phyloP scores from a whole-genome alignment of 2,113 vertebrate genomes.

The Pseudopodoces humilis region DNA sequence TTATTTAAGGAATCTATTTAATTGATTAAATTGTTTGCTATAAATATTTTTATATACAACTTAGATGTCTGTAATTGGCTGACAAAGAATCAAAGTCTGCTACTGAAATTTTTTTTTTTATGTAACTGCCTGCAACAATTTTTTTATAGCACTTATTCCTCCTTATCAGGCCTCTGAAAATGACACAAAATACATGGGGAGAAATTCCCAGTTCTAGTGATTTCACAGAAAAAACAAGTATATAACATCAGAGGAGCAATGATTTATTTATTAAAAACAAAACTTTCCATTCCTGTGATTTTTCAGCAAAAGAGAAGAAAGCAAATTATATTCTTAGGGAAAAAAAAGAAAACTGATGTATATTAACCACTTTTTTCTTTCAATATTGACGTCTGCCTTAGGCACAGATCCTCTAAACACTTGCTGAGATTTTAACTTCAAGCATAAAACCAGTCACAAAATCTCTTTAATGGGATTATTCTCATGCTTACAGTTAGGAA shows the following conservation, averaged over 20 bases:
- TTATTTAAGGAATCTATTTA: conserved; percentile 39
- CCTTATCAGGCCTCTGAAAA: neutral
- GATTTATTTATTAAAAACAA: conserved; percentile 33
- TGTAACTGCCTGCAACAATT: neutral
- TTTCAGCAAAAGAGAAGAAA: neutral
- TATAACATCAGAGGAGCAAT: neutral
- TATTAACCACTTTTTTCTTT: neutral
- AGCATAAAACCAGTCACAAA: conserved; percentile 3
- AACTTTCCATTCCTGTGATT: neutral
- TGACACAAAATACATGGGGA: neutral
- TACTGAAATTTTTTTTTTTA: neutral
- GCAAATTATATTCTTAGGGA: neutral
- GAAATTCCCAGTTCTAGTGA: neutral
- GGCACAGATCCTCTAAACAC: conserved; percentile 3
- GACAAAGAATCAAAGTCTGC: neutral
- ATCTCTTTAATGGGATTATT: conserved; percentile 26
- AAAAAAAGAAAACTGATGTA: neutral
- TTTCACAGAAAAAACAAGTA: neutral
- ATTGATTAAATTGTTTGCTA: conserved; percentile 26
- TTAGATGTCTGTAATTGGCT: neutral
- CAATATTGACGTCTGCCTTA: neutral
- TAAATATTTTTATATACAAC: conserved; percentile 14
- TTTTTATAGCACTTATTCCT: neutral
- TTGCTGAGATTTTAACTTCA: neutral
- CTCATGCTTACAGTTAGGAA: conserved; percentile 19